Evolutionary conservation across 2,797 vertebrate species (phyloP), one percentile per base, ranked within the genome.

Genomic region (Chiroxiphia lanceolata): DNA sequence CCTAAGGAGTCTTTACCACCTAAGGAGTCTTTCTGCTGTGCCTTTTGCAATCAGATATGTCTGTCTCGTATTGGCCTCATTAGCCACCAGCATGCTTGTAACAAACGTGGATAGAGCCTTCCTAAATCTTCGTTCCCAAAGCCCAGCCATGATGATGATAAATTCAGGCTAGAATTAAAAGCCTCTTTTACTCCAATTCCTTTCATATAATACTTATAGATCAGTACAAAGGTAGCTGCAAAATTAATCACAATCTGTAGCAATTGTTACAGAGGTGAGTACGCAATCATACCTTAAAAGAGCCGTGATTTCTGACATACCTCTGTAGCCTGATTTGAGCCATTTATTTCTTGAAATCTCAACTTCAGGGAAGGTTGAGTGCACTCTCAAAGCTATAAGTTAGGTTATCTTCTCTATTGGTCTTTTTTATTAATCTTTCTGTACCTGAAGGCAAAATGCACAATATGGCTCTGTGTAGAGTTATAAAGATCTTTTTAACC

Each of bases 281-380:
- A 50, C 2, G 13, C 36, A 88, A 86, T 96, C 74, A 54, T 11
- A 42, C 31, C 51, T 95, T 83, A 74, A 76, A 93, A 89, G 54
- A 82, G 15, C 7, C 21, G 19, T 89, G 83, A 93, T 88, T 94
- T 96, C 77, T 88, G 47, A 72, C 29, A 64, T 2, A 3, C 75
- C 65, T 86, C 57, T 7, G 5, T 44, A 72, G 80, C 5, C n/a
- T 78, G 74, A 95, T 94, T 87, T 95, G 23, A 83, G 54, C 38
- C 2, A 87, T 90, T 95, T 95, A 72, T 81, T 82, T 90, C 69
- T 44, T 71, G 64, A 92, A 89, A 71, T 53, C 38, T 67, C 67
- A 72, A 10, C 57, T 84, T 72, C 8, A 89, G 31, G 16, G 44
- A 89, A 64, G 48, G 54, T 22, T 88, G 83, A 94, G 59, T 72